These are phyloP conservation scores for Melanocharis versteri DNA, from an alignment of 2,113 vertebrate genomes.

Conservation along the genomic window DNA sequence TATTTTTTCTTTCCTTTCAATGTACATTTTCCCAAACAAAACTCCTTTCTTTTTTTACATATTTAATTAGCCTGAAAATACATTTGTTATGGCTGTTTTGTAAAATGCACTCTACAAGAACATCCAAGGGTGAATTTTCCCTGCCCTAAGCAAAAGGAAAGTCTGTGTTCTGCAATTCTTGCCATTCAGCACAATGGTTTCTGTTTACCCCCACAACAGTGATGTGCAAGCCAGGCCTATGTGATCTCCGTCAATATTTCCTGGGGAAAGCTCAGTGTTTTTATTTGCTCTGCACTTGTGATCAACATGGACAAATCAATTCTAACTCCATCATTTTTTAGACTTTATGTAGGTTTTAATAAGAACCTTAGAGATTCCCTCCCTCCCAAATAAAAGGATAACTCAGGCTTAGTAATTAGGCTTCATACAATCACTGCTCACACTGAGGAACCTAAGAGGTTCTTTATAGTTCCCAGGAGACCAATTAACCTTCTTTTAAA, in stretches of 20 bases:
- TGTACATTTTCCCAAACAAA: neutral
- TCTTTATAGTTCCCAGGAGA: slow-evolving; percentile 46
- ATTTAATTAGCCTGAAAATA: neutral
- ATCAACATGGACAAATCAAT: slow-evolving; percentile 15
- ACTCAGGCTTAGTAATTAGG: slow-evolving; percentile 62
- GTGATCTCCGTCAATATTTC: neutral
- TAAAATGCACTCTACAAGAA: neutral
- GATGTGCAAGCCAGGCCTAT: neutral
- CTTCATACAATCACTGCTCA: slow-evolving; percentile 15
- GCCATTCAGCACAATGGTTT: neutral
- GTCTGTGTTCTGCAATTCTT: neutral
- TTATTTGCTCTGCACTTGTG: slow-evolving; percentile 28
- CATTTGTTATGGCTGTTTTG: neutral
- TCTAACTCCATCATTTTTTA: slow-evolving; percentile 27
- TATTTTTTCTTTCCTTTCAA: neutral
- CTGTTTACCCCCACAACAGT: neutral
- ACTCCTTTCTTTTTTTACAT: neutral
- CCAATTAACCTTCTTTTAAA: slow-evolving; percentile 66
- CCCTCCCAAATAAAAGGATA: neutral
- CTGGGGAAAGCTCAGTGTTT: neutral
- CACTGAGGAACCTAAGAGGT: slow-evolving; percentile 44
- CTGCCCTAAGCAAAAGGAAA: neutral
- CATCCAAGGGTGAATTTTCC: neutral
- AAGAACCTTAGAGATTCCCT: slow-evolving; percentile 71
- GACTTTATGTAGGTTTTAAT: slow-evolving; percentile 66